Evolutionary conservation across 2,113 vertebrate genomes (phyloP).

Genomic region (Phaetusa simplex): DNA sequence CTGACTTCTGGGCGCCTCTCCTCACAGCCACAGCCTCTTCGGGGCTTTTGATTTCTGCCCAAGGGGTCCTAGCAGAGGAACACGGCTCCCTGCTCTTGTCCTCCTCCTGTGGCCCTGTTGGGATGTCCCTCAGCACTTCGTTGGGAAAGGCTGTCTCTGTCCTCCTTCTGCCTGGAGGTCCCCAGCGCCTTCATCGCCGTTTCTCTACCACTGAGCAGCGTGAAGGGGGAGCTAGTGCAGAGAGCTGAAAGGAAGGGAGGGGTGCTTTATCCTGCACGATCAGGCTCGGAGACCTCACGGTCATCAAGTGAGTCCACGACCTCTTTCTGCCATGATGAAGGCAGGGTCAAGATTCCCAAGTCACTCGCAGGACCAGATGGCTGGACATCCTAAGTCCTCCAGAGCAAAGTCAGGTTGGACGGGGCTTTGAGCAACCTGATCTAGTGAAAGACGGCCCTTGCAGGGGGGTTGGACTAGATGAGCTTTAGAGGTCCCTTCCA

Average conservation of each 20-base stretch:
- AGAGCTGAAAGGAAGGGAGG: not conserved
- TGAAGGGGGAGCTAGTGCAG: not conserved
- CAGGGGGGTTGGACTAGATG: not conserved
- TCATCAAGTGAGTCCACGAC: not conserved
- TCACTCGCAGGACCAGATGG: not conserved
- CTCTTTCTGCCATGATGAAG: not conserved
- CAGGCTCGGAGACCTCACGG: not conserved
- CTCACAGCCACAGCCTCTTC: not conserved
- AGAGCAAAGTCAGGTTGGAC: not conserved
- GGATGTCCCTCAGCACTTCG: not conserved
- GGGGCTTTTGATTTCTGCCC: not conserved
- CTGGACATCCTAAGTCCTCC: not conserved
- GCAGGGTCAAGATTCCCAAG: not conserved
- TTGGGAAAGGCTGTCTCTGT: not conserved
- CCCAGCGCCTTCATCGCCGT: not conserved
- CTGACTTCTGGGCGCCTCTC: not conserved
- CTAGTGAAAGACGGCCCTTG: not conserved
- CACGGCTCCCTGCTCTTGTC: not conserved
- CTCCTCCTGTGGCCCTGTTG: not conserved
- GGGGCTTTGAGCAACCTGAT: not conserved
- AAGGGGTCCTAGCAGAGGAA: not conserved
- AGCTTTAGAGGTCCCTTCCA: not conserved
- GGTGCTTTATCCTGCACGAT: not conserved
- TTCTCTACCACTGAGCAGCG: not conserved
- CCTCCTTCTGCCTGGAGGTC: not conserved